Percentiles rank a stretch among this genome's conserved stretches.
These are phyloP conservation scores for Macrosoma leucophasiata DNA, from an alignment of 2,888 invertebrate species.

Conservation along the genomic window DNA sequence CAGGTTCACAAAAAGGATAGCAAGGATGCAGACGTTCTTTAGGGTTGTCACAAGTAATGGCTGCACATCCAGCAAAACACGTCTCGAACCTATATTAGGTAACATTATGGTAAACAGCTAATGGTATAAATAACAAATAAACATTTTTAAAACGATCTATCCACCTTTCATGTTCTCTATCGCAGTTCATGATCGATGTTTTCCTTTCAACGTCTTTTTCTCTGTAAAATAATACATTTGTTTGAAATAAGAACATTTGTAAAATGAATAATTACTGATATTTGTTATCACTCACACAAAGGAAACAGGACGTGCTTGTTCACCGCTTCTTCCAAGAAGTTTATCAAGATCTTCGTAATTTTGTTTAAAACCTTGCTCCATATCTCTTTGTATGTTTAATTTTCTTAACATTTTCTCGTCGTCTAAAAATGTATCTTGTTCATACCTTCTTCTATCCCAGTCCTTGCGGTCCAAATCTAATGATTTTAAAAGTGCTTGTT, in stretches of 20 bases:
- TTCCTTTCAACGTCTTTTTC: conserved; percentile 54
- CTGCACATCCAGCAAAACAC: conserved; percentile 64
- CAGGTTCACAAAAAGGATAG: conserved; percentile 68
- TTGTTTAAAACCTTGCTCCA: conserved; percentile 3
- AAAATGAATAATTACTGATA: neutral
- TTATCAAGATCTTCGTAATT: neutral
- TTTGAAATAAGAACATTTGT: neutral
- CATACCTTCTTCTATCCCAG: conserved; percentile 44
- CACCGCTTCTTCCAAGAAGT: no score
- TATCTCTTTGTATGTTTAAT: no score
- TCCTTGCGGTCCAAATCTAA: conserved; percentile 44
- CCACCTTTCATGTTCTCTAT: conserved; percentile 57
- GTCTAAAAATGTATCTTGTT: conserved; percentile 18
- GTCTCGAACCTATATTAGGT: conserved; percentile 44
- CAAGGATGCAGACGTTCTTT: conserved; percentile 62
- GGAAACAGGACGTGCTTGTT: no score
- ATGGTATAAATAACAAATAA: neutral
- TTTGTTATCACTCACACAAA: neutral
- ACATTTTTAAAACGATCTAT: neutral
- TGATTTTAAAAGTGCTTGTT: conserved; percentile 46
- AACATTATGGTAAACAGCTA: neutral
- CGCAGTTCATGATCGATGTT: conserved; percentile 47
- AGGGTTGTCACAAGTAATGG: conserved; percentile 65
- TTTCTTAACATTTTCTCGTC: conserved; percentile 3
- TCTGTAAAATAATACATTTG: conserved; percentile 34